Evolutionary conservation across 2,797 vertebrate species (phyloP).

Genomic region (Dromococcyx pavoninus): DNA sequence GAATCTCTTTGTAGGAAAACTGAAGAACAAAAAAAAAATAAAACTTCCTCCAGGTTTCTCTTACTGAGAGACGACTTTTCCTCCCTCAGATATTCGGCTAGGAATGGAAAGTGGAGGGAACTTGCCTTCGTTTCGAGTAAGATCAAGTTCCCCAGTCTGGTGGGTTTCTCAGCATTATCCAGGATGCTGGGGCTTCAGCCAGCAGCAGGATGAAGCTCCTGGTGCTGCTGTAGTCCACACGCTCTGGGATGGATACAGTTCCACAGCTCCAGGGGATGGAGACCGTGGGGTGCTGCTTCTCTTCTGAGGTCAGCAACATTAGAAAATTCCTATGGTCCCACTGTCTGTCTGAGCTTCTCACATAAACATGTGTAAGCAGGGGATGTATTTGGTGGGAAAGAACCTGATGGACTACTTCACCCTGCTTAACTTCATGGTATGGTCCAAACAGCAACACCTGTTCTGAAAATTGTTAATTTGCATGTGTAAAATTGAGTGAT

Average conservation of each 20-base stretch:
- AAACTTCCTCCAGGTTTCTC: not conserved
- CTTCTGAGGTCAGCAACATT: not conserved
- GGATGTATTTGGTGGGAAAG: not conserved
- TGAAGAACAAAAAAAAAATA: not conserved
- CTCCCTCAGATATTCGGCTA: not conserved
- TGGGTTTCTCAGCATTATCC: not conserved
- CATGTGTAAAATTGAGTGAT: not conserved
- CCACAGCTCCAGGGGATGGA: fast-evolving
- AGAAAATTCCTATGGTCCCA: no score
- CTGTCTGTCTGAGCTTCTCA: not conserved
- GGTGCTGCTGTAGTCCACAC: not conserved
- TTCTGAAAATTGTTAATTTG: not conserved
- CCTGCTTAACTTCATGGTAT: not conserved
- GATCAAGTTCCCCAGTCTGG: not conserved
- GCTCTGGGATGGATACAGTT: not conserved
- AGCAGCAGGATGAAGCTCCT: not conserved
- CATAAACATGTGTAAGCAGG: fast-evolving
- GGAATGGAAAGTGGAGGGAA: not conserved
- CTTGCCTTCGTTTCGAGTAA: not conserved
- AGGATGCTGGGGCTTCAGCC: not conserved
- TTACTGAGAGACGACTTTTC: no score
- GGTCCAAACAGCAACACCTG: not conserved
- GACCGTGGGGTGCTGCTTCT: not conserved
- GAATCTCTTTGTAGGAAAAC: not conserved
- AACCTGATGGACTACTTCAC: fast-evolving